Evolutionary conservation across 2,797 vertebrate genomes (phyloP).

Genomic region (Smutsia temminckii): DNA sequence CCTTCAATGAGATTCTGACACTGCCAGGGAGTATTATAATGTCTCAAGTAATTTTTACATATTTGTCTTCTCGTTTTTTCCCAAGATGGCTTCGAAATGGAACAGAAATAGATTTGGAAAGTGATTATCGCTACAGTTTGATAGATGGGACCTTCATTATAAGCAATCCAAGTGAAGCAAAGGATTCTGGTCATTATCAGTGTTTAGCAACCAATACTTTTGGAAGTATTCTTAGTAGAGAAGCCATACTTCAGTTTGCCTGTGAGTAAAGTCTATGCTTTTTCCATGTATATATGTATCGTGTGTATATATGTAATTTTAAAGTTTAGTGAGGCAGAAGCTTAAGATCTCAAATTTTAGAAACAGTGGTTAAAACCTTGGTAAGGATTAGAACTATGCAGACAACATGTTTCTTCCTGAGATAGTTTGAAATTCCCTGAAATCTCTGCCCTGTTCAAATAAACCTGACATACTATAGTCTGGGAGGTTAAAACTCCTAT

Average conservation of each 20-base stretch:
- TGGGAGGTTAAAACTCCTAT: background rate
- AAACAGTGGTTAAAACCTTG: background rate
- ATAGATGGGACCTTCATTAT: slow-evolving; percentile 94
- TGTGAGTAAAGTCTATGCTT: slow-evolving; percentile 89
- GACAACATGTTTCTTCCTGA: background rate
- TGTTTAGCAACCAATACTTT: slow-evolving; percentile 91
- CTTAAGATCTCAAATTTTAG: background rate
- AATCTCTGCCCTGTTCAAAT: background rate
- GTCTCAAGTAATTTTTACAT: slow-evolving; percentile 15
- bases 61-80: slow-evolving; percentile 69
- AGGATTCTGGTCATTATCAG: slow-evolving; percentile 93
- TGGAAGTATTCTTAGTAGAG: slow-evolving; percentile 92
- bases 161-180: slow-evolving; percentile 89
- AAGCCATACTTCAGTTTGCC: slow-evolving; percentile 93
- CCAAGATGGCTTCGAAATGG: slow-evolving; percentile 95
- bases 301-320: background rate
- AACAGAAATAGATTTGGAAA: slow-evolving; percentile 89
- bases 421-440: background rate
- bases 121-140: slow-evolving; percentile 92
- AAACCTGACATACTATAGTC: background rate
- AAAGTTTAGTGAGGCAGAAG: background rate
- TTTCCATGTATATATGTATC: background rate
- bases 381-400: background rate
- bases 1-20: background rate
- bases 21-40: background rate